Evolutionary conservation across 2,888 invertebrate species (phyloP), one percentile per base, ranked within the genome.

Genomic region (Xestia c-nigrum): DNA sequence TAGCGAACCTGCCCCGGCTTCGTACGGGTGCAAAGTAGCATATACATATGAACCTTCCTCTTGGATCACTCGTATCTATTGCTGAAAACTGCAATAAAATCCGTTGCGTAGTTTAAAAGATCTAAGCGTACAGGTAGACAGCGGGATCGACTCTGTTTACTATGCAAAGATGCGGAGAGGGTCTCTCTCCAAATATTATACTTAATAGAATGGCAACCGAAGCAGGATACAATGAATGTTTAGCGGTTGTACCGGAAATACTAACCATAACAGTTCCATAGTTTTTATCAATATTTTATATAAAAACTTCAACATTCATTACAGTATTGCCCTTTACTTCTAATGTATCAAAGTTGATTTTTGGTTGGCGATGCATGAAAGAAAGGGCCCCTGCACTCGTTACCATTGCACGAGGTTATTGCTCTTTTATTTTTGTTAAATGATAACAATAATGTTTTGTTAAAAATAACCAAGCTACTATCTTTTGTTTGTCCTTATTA

Each of bases 331-430:
- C 69, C 74, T 74, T 72, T 66, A 74, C 47, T 14, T 3, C 31
- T 16, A 21, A 1, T 5, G 12, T 0, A 9, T 24, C n/a, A 79
- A 12, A 84, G 75, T 72, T 46, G 19, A 0, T 64, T 72, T 78
- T 80, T 12, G 40, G 43, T 0, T 70, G 38, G 40, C 10, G 14
- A 24, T 47, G 24, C 19, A 21, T 19, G 12, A 59, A 80, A 86
- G 80, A 78, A 84, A 76, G 71, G 74, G 70, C 19, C 9, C 59
- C 9, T 19, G 31, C n/a, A 52, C 40, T 76, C 65, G 80, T 75
- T 80, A 87, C 84, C 84, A 74, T 64, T 61, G 10, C 31, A 68
- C 1, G 70, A 80, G 86, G 83, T 80, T 73, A 80, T 80, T 64
- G 83, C 65, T 74, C 79, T 80, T 65, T 80, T 71, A 68, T 73